phyloP scores from a whole-genome alignment of 2,888 invertebrate species.

The Pseudeuparius sepicola region DNA sequence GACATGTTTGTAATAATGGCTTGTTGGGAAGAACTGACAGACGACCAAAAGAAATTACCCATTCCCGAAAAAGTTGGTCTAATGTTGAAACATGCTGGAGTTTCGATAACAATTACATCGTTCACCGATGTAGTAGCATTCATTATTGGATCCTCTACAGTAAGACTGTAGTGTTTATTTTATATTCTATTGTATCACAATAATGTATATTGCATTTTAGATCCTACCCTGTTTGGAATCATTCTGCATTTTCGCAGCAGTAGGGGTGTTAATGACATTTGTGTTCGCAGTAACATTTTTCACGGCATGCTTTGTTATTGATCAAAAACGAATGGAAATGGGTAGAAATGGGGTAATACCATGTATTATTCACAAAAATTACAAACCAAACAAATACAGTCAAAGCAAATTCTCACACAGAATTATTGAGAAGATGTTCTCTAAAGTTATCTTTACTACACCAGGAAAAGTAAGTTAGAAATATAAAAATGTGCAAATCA shows the following conservation, averaged over 20 bases:
- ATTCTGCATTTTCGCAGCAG: conserved; percentile 71
- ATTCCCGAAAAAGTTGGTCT: conserved; percentile 56
- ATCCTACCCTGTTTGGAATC: conserved; percentile 72
- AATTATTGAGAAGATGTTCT: conserved; percentile 50
- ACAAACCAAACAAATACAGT: conserved; percentile 43
- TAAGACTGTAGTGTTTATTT: conserved; percentile 33
- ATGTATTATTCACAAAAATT: conserved; percentile 53
- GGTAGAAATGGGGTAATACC: conserved; percentile 57
- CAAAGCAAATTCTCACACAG: conserved; percentile 48
- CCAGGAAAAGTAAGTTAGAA: conserved; percentile 49
- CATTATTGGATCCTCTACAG: conserved; percentile 67
- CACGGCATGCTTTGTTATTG: conserved; percentile 64
- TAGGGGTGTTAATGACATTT: conserved; percentile 66
- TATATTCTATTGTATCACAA: background rate
- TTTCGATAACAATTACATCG: conserved; percentile 75
- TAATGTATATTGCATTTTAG: conserved; percentile 38
- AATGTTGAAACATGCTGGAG: conserved; percentile 70
- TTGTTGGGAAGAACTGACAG: conserved; percentile 58
- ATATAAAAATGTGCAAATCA: conserved; percentile 1
- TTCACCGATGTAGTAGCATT: conserved; percentile 74
- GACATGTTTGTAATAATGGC: conserved; percentile 81
- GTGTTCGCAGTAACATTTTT: conserved; percentile 73
- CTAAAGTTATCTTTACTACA: conserved; percentile 52
- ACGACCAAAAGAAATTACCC: conserved; percentile 44
- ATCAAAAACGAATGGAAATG: conserved; percentile 51